phyloP scores from a whole-genome alignment of 2,888 invertebrate species.

The Polyploca ridens region DNA sequence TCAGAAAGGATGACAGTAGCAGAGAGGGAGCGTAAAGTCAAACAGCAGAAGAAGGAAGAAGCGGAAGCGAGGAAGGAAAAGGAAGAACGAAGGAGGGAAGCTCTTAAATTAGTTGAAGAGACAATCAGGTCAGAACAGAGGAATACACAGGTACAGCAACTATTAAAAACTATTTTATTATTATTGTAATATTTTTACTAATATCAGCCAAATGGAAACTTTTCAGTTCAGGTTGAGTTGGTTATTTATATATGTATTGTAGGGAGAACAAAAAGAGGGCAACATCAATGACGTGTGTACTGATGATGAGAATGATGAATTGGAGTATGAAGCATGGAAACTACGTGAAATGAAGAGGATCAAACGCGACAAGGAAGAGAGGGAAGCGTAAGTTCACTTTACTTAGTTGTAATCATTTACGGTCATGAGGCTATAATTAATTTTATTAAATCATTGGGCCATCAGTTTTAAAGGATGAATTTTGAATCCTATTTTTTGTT shows the following conservation, averaged over 20 bases:
- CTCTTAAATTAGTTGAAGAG: constrained; percentile 95
- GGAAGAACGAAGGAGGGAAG: constrained; percentile 95
- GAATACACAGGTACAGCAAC: constrained; percentile 76
- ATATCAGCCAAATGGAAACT: no score
- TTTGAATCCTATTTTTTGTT: no score
- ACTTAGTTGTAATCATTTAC: no score
- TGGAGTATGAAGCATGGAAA: constrained; percentile 99
- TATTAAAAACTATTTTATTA: constrained; percentile 12
- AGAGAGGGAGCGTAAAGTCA: constrained; percentile 95
- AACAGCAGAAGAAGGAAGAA: constrained; percentile 93
- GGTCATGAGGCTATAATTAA: no score
- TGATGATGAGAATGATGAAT: constrained; percentile 97
- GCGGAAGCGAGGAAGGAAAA: constrained; percentile 92
- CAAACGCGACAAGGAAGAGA: constrained; percentile 97
- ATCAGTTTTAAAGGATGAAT: no score
- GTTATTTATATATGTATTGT: constrained; percentile 25
- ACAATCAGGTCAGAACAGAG: constrained; percentile 93
- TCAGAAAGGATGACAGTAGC: constrained; percentile 97
- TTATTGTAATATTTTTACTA: no score
- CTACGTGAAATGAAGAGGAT: constrained; percentile 97
- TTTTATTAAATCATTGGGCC: no score
- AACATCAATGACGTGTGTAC: constrained; percentile 94
- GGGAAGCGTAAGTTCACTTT: constrained; percentile 90
- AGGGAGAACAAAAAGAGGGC: constrained; percentile 89
- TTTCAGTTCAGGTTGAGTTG: no score